Base-by-base conservation (phyloP, 30 jellyfish, hydroid and myxozoan genomes). In the Cassiopea xamachana region DNA sequence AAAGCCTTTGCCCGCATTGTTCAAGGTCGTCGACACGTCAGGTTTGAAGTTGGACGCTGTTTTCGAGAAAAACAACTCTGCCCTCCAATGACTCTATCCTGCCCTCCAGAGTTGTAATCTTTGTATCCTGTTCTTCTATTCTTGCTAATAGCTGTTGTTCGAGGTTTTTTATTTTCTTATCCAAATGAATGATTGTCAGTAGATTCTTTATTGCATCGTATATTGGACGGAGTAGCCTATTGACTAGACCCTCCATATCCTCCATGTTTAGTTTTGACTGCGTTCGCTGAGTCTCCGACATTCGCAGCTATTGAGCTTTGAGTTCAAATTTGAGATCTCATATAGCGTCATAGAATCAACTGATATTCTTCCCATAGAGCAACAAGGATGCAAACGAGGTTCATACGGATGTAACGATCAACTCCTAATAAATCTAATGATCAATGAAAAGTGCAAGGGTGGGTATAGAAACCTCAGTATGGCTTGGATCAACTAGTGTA, bases 171-270 rank as follows among this genome's bases (percentile, higher is more conserved):
- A 81, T 61, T 81, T 81, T 19, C 81, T 81, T 81, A 67, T 81
- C 81, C 90, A 81, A 60, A 64, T 81, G 67, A 8, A 59, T 67
- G 69, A 67, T 67, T 7, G 82, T 81, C 68, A 81, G 90, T 60
- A 81, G 81, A 50, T 81, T 81, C 16, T 81, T 67, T 2, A 81
- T 47, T 60, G 90, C 13, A n/a, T 67, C 1, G 69, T 60, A 8
- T 64, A 43, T 27, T 18, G 73, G 75, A 47, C 44, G 75, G 43
- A 77, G 86, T 44, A 77, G 73, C 48, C 46, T 77, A 3, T 67
- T 27, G 81, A 81, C 80, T 81, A 81, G 90, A 81, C 90, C 90
- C 80, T 60, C 90, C 61, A 43, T 62, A 27, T 81, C 81, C 67
- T 81, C 90, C 81, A 67, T 81, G 74, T 79, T 79, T 1, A 51